A percentile compares a stretch with the other conserved stretches of the same genome.
phyloP scores from a whole-genome alignment of 2,113 vertebrate species.

The Corythornis cristatus region DNA sequence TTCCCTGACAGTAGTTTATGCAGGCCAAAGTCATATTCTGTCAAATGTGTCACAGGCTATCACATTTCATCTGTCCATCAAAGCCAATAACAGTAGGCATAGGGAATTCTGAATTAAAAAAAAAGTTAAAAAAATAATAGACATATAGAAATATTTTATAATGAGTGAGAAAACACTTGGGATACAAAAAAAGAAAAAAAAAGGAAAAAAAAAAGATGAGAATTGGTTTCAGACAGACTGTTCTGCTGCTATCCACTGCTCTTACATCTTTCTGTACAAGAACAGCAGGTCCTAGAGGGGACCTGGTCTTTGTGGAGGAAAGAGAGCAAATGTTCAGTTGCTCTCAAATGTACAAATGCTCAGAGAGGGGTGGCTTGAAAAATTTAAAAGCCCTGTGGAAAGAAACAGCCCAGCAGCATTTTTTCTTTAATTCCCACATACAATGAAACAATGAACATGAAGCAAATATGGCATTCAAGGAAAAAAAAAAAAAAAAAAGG shows the following conservation, averaged over 20 bases:
- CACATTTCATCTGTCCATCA: conserved; percentile 48
- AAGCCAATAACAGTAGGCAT: not conserved
- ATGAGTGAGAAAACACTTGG: not conserved
- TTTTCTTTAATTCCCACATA: not conserved
- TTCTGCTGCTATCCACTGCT: not conserved
- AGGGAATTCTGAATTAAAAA: not conserved
- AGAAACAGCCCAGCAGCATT: not conserved
- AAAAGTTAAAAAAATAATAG: not conserved
- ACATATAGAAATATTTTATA: conserved; percentile 3
- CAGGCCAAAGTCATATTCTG: conserved; percentile 36
- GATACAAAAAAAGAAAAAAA: not conserved
- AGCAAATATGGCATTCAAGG: not conserved
- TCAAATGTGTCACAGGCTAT: conserved; percentile 24
- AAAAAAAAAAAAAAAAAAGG: not conserved
- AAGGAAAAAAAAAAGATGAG: not conserved
- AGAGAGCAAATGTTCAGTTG: not conserved
- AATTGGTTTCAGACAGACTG: not conserved
- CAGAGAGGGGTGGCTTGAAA: not conserved
- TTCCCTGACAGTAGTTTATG: conserved; percentile 61
- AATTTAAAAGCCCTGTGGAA: not conserved
- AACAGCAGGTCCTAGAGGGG: not conserved
- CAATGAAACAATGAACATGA: not conserved
- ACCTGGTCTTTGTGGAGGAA: not conserved
- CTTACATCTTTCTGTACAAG: conserved; percentile 6
- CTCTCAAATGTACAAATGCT: not conserved